Percentiles rank a stretch among this genome's conserved stretches.
These are phyloP conservation scores for Cancer borealis DNA, from an alignment of 2,888 invertebrate species.

Conservation along the genomic window DNA sequence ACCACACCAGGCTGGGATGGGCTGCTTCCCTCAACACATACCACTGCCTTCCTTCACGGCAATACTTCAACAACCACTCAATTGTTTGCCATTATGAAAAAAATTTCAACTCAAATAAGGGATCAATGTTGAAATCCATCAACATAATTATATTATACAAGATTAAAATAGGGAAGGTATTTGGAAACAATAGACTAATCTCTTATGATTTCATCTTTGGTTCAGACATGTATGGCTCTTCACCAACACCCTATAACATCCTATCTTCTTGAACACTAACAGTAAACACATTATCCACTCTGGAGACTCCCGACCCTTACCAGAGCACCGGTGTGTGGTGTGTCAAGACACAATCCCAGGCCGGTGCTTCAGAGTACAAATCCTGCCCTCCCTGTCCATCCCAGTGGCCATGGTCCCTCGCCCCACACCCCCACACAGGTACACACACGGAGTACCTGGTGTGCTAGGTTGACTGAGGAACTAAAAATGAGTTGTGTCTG, in stretches of 20 bases:
- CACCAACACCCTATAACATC: neutral
- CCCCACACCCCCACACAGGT: neutral
- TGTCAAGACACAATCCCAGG: neutral
- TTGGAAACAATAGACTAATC: neutral
- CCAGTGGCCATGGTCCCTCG: neutral
- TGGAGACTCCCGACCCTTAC: neutral
- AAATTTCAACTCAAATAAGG: neutral
- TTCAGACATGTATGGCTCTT: neutral
- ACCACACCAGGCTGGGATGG: neutral
- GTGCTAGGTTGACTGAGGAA: neutral
- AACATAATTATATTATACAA: neutral
- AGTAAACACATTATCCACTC: neutral
- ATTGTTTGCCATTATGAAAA: neutral
- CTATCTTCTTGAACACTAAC: neutral
- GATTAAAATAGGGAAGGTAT: neutral
- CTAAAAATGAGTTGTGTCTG: neutral
- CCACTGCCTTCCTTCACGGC: neutral
- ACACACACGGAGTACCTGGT: neutral
- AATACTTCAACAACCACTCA: neutral
- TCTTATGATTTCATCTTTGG: neutral
- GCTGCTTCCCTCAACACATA: neutral
- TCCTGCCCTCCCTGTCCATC: slow-evolving; percentile 16
- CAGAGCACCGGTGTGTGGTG: neutral
- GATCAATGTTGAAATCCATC: neutral
- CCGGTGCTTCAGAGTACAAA: slow-evolving; percentile 16